Percentiles rank a stretch among this genome's conserved stretches.
Conservation (phyloP, 1,140 invertebrate species). For the Glomeris maerens region DNA sequence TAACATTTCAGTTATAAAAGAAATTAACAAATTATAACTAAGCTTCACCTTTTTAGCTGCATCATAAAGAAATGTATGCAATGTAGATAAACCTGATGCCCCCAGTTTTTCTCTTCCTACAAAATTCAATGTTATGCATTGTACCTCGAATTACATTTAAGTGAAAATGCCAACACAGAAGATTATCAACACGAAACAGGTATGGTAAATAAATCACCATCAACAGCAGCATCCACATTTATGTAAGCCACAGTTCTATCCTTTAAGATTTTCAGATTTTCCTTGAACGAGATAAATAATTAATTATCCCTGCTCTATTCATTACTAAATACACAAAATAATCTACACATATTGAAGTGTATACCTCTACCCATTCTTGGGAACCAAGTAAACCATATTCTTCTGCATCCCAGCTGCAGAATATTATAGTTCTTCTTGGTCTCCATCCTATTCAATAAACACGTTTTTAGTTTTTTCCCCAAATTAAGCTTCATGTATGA, state of each 20-base stretch:
- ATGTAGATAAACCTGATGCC: background rate
- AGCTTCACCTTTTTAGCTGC: background rate
- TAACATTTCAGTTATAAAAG: background rate
- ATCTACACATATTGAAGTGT: background rate
- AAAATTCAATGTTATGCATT: background rate
- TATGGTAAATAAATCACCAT: background rate
- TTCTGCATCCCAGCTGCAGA: constrained; percentile 36
- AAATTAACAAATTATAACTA: background rate
- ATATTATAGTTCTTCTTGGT: constrained; percentile 32
- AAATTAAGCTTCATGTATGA: no score
- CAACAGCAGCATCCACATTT: background rate
- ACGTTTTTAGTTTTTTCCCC: no score
- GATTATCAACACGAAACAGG: background rate
- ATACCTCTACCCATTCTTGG: constrained; percentile 33
- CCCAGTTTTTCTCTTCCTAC: background rate
- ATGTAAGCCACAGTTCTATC: background rate
- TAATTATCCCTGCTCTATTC: no score
- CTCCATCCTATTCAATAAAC: constrained; percentile 28
- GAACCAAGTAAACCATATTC: constrained; percentile 35
- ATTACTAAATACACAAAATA: no score
- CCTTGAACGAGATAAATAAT: no score
- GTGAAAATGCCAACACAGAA: background rate
- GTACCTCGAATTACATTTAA: background rate
- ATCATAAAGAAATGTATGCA: background rate
- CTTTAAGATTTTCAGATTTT: background rate